Conservation (phyloP, 2,797 vertebrate species). For the Hylomyscus alleni region DNA sequence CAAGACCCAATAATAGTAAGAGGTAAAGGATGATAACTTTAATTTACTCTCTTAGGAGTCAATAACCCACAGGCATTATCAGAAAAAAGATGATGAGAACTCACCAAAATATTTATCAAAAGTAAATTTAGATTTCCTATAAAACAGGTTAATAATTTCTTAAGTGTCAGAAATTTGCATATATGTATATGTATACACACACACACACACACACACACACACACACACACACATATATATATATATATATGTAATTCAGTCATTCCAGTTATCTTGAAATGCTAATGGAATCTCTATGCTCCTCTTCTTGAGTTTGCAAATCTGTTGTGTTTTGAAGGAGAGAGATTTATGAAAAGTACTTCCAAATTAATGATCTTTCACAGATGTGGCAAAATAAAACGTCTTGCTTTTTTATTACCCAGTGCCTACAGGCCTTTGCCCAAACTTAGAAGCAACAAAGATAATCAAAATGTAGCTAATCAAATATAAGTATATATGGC, state of each 20-base stretch:
- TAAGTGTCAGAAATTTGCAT: not conserved
- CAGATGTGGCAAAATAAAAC: not conserved
- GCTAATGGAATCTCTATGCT: not conserved
- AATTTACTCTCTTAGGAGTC: not conserved
- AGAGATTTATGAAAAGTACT: not conserved
- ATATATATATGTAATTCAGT: not conserved
- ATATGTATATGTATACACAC: not conserved
- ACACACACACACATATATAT: too few species aligned
- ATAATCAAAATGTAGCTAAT: not conserved
- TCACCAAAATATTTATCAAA: not conserved
- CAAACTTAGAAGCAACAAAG: not conserved
- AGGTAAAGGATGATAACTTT: not conserved
- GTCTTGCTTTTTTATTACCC: not conserved
- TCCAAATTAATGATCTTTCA: not conserved
- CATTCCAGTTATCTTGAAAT: not conserved
- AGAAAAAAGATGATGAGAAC: conserved; percentile 14
- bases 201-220: too few species aligned
- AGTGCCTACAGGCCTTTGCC: not conserved
- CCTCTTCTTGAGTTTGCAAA: not conserved
- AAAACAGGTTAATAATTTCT: not conserved
- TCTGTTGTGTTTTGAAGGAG: not conserved
- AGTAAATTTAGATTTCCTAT: not conserved
- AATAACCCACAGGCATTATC: not conserved
- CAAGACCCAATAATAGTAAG: not conserved
- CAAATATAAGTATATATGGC: not conserved